A percentile compares a stretch with the other conserved stretches of the same genome.
These are phyloP conservation scores for Carcina quercana DNA, from an alignment of 2,888 invertebrate species.

Conservation along the genomic window DNA sequence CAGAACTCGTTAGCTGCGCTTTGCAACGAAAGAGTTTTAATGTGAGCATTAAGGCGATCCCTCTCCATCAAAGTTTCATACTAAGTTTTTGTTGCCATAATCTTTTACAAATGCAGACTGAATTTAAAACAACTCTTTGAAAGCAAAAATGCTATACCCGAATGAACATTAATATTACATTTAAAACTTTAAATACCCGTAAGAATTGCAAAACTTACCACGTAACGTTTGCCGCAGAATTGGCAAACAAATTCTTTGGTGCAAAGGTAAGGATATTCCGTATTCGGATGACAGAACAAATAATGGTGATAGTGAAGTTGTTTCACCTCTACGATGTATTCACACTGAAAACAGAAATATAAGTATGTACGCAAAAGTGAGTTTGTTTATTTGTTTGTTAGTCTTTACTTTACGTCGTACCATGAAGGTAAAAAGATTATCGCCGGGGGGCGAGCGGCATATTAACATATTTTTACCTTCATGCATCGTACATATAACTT, in stretches of 20 bases:
- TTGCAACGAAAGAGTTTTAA: no score
- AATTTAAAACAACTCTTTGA: not conserved
- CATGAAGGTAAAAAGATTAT: not conserved
- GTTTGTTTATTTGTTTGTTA: no score
- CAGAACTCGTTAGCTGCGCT: no score
- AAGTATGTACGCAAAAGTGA: no score
- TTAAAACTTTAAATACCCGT: conserved; percentile 4
- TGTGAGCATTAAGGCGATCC: no score
- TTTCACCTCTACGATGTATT: not conserved
- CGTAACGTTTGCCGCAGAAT: not conserved
- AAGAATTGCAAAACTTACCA: no score
- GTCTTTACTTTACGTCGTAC: not conserved
- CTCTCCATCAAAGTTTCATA: not conserved
- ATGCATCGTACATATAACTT: no score
- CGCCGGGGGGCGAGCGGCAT: not conserved
- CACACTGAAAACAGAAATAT: not conserved
- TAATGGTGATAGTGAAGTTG: not conserved
- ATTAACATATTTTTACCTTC: not conserved
- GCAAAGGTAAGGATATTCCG: not conserved
- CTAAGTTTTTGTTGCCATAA: not conserved
- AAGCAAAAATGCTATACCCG: not conserved
- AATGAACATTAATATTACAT: not conserved
- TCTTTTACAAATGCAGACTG: not conserved
- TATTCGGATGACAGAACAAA: not conserved
- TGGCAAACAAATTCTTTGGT: not conserved